These are phyloP conservation scores for Trichosurus vulpecula DNA, from an alignment of 2,797 vertebrate species.

Conservation along the genomic window DNA sequence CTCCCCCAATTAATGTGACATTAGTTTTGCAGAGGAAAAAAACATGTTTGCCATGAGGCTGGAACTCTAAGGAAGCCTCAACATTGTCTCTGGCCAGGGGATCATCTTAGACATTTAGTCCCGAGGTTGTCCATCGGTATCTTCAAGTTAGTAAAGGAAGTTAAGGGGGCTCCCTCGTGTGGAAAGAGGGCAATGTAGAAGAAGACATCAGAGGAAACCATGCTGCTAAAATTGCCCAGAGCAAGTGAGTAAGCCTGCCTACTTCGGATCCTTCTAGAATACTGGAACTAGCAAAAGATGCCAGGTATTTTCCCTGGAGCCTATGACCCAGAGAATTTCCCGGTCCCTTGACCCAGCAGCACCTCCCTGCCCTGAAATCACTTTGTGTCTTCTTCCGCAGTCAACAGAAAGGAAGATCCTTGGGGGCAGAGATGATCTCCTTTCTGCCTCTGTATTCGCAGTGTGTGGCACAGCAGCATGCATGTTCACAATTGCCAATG, in stretches of 20 bases:
- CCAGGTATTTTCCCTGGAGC: not conserved
- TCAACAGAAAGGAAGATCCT: not conserved
- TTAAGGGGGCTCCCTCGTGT: not conserved
- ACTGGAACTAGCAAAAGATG: not conserved
- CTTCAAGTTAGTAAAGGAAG: not conserved
- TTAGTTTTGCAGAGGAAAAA: rapidly evolving
- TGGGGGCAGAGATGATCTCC: not conserved
- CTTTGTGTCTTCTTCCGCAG: not conserved
- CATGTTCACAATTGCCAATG: too few species aligned
- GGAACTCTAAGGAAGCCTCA: not conserved
- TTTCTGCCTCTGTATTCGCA: not conserved
- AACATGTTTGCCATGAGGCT: not conserved
- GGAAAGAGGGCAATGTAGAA: not conserved
- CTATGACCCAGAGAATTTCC: not conserved
- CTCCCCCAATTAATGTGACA: not conserved
- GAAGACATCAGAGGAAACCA: not conserved
- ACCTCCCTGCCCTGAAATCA: not conserved
- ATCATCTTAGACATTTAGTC: not conserved
- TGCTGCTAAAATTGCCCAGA: not conserved
- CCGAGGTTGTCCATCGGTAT: not conserved
- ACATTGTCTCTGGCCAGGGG: not conserved
- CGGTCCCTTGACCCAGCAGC: not conserved
- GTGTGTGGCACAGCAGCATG: too few species aligned
- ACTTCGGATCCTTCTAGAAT: not conserved
- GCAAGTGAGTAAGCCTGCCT: not conserved